Evolutionary conservation across 1,140 invertebrate genomes (phyloP).

Genomic region (Melanaphis sacchari): DNA sequence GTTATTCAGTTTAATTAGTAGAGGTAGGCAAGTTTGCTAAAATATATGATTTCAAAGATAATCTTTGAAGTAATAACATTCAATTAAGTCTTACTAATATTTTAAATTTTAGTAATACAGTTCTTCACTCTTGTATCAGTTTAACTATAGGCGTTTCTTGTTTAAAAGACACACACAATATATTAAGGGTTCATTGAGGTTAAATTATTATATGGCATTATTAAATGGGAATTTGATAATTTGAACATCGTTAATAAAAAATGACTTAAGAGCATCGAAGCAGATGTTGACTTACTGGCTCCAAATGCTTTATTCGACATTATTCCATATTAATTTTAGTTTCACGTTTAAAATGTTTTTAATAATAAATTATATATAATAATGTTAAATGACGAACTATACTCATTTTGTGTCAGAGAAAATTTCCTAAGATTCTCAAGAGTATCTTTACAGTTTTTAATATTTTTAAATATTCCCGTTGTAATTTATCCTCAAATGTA

Average conservation of each 20-base stretch:
- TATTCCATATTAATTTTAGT: background rate
- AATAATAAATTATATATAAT: constrained; percentile 12
- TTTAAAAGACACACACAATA: background rate
- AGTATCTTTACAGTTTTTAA: background rate
- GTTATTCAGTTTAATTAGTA: background rate
- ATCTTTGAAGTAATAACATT: background rate
- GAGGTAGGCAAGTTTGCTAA: background rate
- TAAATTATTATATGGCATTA: background rate
- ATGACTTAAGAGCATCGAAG: background rate
- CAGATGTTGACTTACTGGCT: background rate
- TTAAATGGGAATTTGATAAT: constrained; percentile 3
- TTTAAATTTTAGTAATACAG: background rate
- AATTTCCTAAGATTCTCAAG: background rate
- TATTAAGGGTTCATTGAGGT: background rate
- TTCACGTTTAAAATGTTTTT: background rate
- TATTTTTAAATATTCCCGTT: background rate
- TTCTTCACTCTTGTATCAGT: background rate
- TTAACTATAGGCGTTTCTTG: background rate
- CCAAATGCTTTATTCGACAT: background rate
- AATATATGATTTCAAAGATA: background rate
- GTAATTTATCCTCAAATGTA: background rate
- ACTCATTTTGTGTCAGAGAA: background rate
- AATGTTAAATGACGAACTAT: background rate
- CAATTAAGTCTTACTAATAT: background rate
- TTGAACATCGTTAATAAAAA: constrained; percentile 1